Evolutionary conservation across 2,113 vertebrate species (phyloP).

Genomic region (Platysteira castanea): DNA sequence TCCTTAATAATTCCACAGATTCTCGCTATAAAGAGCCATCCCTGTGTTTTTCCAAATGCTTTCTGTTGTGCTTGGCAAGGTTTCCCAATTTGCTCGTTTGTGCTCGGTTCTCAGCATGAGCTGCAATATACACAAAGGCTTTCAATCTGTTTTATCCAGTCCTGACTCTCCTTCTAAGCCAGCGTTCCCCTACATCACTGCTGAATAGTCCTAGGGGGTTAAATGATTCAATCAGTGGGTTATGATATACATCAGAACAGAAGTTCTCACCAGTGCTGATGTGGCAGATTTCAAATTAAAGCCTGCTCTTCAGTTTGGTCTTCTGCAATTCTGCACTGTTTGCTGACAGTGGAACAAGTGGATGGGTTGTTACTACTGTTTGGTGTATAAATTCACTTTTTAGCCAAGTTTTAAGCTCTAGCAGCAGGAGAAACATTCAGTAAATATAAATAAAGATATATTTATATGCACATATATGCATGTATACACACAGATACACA

Average conservation of each 20-base stretch:
- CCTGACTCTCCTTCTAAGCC: not conserved
- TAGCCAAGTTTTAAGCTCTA: not conserved
- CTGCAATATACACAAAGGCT: not conserved
- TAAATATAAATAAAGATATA: not conserved
- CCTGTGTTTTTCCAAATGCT: not conserved
- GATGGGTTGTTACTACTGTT: not conserved
- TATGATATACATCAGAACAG: not conserved
- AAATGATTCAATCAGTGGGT: not conserved
- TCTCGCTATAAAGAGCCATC: not conserved
- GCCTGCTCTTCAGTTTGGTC: not conserved
- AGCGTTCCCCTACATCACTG: not conserved
- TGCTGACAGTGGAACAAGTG: not conserved
- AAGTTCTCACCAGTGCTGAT: not conserved
- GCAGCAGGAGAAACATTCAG: not conserved
- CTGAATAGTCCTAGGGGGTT: not conserved
- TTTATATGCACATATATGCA: not conserved
- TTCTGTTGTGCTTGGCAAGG: not conserved
- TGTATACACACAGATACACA: not conserved
- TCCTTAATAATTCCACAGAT: not conserved
- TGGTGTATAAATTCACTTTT: not conserved
- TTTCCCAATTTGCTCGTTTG: not conserved
- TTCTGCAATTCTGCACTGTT: not conserved
- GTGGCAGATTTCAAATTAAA: not conserved
- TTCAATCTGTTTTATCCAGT: not conserved
- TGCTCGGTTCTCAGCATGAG: not conserved